Conservation (phyloP, 2,797 vertebrate species). For the Sus cebifrons region DNA sequence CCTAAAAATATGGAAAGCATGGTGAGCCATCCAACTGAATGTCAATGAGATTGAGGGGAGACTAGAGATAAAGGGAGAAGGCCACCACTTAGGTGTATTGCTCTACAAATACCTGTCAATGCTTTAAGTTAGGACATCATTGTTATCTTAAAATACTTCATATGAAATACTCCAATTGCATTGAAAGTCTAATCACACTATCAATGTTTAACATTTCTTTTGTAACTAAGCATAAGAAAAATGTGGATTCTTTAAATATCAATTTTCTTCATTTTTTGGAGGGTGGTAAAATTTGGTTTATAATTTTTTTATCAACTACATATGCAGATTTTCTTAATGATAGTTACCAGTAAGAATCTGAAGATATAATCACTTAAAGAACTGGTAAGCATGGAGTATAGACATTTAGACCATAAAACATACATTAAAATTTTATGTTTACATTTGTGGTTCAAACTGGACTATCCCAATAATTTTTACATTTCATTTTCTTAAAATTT, state of each 20-base stretch:
- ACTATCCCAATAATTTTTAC: not conserved
- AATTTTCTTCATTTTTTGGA: not conserved
- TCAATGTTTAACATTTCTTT: not conserved
- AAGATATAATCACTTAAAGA: not conserved
- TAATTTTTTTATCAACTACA: not conserved
- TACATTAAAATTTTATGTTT: not conserved
- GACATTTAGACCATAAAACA: conserved; percentile 13
- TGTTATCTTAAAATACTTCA: not conserved
- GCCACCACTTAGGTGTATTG: not conserved
- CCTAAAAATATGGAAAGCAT: not conserved
- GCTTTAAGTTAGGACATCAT: not conserved
- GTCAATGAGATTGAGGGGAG: not conserved
- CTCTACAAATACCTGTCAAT: not conserved
- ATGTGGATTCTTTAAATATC: not conserved
- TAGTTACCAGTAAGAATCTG: not conserved
- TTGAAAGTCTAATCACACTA: not conserved
- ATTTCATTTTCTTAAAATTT: conserved; percentile 42
- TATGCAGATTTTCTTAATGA: not conserved
- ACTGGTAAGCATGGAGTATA: not conserved
- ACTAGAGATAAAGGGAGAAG: not conserved
- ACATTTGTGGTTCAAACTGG: not conserved
- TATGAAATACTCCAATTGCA: not conserved
- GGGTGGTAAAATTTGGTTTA: not conserved
- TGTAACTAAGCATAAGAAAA: not conserved
- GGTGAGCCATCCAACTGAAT: not conserved